These are phyloP conservation scores for Ambastaia sidthimunki DNA, from an alignment of 2,797 vertebrate species.

Conservation along the genomic window DNA sequence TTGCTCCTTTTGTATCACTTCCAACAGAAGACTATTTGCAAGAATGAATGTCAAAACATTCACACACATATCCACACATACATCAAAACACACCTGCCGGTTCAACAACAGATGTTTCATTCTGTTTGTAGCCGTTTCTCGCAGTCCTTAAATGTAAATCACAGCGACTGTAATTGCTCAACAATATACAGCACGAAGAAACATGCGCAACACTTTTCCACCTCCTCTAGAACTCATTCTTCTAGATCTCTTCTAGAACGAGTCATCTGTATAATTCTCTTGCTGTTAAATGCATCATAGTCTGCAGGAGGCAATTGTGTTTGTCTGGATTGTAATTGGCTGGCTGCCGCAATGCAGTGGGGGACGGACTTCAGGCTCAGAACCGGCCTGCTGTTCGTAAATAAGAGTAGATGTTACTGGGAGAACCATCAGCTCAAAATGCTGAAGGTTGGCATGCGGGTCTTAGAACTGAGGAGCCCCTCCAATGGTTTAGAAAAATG, in stretches of 20 bases:
- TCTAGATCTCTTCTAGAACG: too few species aligned
- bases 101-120: constrained; percentile 9
- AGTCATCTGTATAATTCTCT: constrained; percentile 67
- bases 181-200: background rate
- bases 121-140: background rate
- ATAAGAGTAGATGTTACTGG: constrained; percentile 61
- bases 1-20: background rate
- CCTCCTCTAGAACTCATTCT: background rate
- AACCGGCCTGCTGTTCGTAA: background rate
- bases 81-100: constrained; percentile 26
- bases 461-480: constrained; percentile 21
- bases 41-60: background rate
- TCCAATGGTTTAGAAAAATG: background rate
- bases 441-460: background rate
- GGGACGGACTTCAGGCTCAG: constrained; percentile 47
- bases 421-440: constrained; percentile 62
- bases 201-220: constrained; percentile 16
- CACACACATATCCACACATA: constrained; percentile 1
- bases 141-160: background rate
- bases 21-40: constrained; percentile 9
- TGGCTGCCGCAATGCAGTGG: constrained; percentile 72
- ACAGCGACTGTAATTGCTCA: background rate
- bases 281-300: constrained; percentile 70
- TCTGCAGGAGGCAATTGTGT: constrained; percentile 70
- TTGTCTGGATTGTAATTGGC: constrained; percentile 74